phyloP scores from a whole-genome alignment of 2,113 vertebrate genomes.

The Solenodon paradoxus region DNA sequence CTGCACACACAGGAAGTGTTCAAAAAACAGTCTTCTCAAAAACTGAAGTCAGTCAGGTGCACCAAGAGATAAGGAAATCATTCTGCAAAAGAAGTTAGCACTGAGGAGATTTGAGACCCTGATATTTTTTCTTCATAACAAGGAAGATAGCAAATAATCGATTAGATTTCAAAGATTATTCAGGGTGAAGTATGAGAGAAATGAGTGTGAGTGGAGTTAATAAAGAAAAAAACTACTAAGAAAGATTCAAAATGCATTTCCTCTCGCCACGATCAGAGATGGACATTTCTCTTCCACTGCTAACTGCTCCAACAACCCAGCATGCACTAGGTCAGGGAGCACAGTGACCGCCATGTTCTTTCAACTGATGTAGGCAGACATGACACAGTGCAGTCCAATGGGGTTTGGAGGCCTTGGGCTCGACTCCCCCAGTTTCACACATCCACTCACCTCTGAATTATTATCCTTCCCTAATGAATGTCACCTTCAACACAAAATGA shows the following conservation, averaged over 20 bases:
- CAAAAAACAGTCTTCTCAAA: neutral
- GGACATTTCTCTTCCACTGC: neutral
- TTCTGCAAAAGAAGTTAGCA: constrained; percentile 4
- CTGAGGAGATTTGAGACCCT: neutral
- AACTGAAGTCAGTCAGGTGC: neutral
- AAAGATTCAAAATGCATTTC: neutral
- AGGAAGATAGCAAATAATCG: neutral
- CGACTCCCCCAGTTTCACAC: neutral
- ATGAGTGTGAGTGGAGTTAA: neutral
- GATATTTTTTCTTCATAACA: neutral
- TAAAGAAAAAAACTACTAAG: neutral
- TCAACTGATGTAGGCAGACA: neutral
- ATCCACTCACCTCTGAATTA: neutral
- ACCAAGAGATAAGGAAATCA: neutral
- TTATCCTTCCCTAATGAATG: neutral
- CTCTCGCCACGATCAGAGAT: neutral
- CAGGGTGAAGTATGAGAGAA: neutral
- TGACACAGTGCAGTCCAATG: accelerated
- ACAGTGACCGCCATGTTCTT: neutral
- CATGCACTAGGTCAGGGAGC: neutral
- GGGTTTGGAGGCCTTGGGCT: neutral
- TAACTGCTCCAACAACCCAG: accelerated
- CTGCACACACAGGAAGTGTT: constrained; percentile 27
- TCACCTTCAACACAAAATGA: neutral
- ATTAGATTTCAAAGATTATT: constrained; percentile 34